Evolutionary conservation across 2,888 invertebrate genomes (phyloP).

Genomic region (Penaeus monodon): DNA sequence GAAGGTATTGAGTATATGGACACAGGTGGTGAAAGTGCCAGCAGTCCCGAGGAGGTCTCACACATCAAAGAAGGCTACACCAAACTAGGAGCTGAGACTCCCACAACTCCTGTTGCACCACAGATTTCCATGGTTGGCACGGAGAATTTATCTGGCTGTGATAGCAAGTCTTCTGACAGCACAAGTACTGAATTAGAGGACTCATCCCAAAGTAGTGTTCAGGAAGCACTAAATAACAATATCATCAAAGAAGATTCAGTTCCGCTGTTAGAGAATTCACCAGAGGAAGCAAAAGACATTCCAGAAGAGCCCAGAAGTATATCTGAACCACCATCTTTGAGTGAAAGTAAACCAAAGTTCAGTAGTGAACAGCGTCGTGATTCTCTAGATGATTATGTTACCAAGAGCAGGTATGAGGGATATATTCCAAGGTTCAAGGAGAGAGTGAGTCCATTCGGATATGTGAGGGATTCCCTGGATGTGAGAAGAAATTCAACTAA

Average conservation of each 20-base stretch:
- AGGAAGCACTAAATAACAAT: constrained; percentile 32
- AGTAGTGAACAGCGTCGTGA: constrained; percentile 47
- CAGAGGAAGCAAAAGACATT: not conserved
- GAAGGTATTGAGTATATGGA: constrained; percentile 62
- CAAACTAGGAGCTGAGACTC: constrained; percentile 51
- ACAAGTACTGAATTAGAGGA: constrained; percentile 50
- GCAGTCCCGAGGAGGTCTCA: constrained; percentile 48
- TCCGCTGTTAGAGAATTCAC: not conserved
- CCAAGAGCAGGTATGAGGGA: constrained; percentile 57
- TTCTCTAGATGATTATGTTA: constrained; percentile 47
- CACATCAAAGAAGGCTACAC: constrained; percentile 48
- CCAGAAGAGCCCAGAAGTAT: constrained; percentile 31
- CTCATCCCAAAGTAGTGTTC: constrained; percentile 51
- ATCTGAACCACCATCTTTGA: constrained; percentile 55
- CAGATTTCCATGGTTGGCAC: constrained; percentile 38
- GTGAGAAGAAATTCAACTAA: constrained; percentile 48
- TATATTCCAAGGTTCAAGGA: constrained; percentile 63
- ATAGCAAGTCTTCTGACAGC: constrained; percentile 36
- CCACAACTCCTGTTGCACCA: constrained; percentile 50
- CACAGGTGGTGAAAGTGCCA: constrained; percentile 60
- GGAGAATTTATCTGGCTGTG: not conserved
- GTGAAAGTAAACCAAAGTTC: constrained; percentile 30
- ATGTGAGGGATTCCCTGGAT: constrained; percentile 61
- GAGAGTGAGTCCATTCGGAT: constrained; percentile 56
- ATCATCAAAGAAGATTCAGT: not conserved